Base-by-base conservation (phyloP, 2,888 invertebrate genomes). In the Anodontia alba region DNA sequence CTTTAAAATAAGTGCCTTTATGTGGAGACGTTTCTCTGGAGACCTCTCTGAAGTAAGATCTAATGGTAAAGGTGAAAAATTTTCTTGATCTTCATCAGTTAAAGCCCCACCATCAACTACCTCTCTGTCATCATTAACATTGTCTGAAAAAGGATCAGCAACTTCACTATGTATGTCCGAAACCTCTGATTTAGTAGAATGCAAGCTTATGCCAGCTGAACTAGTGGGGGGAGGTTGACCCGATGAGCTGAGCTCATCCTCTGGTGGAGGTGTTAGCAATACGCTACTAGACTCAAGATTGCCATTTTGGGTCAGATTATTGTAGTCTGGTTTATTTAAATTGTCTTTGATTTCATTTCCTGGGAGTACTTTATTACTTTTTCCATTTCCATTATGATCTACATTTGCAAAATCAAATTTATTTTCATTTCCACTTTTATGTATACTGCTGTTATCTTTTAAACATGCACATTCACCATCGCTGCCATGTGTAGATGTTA, bases 241-340 rank as follows among this genome's bases (percentile, higher is more conserved):
- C 10, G 76, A 69, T 17, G 80, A 76, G 15, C 78, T 73, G 5
- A 38, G 54, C n/a, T 84, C 85, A 54, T 89, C 88, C 17, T 89
- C 90, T 12, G 89, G 87, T 3, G 90, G 90, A 7, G 90, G 90
- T 31, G 90, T 90, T 46, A 90, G 72, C 49, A 90, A 80, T 26
- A 88, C 89, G 81, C 89, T 89, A 81, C 90, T 89, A n/a, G 80
- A 71, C 33, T 77, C 70, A 62, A 83, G 70, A 66, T 77, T 73
- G 20, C 72, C 20, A 26, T 57, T 57, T 57, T 23, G 57, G 3
- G 57, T 57, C 20, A 57, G 17, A 8, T 23, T 57, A 17, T 57
- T 29, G 29, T 17, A 26, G 5, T 57, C 17, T 57, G 57, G 7
- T 29, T 57, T 57, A 17, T 7, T 10, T 57, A 20, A 17, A 17